These are phyloP conservation scores for Digitonthophagus gazella DNA, from an alignment of 2,888 invertebrate species.

Conservation along the genomic window DNA sequence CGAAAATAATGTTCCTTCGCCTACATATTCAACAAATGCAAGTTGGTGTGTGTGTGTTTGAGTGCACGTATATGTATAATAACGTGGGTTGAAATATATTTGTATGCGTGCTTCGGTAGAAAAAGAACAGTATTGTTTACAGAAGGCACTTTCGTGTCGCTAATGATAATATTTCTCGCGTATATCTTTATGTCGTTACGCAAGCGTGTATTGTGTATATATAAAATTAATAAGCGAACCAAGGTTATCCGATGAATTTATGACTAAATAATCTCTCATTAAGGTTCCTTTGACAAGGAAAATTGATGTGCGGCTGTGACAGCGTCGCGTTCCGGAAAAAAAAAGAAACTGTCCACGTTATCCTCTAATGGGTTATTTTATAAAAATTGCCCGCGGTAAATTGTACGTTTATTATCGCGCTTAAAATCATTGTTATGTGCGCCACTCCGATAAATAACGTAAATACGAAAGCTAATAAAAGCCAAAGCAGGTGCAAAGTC, in stretches of 20 bases:
- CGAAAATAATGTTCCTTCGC: neutral
- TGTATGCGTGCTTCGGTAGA: neutral
- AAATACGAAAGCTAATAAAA: neutral
- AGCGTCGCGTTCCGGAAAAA: no score
- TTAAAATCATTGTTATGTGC: neutral
- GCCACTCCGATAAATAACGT: neutral
- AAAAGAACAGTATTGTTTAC: neutral
- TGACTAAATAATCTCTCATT: slow-evolving; percentile 11
- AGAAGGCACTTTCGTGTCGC: neutral
- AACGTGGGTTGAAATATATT: neutral
- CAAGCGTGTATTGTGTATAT: slow-evolving; percentile 4
- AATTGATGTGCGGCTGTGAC: no score
- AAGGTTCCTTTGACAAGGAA: neutral
- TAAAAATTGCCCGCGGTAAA: no score
- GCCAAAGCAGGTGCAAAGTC: neutral
- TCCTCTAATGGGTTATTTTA: neutral
- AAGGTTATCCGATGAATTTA: slow-evolving; percentile 3
- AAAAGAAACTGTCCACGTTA: neutral
- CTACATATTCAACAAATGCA: neutral
- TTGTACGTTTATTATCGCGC: neutral
- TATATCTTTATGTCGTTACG: slow-evolving; percentile 5
- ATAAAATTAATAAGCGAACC: slow-evolving; percentile 10
- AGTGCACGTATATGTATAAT: neutral
- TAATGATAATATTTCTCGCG: slow-evolving; percentile 8
- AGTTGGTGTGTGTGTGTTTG: no score